Evolutionary conservation across 2,797 vertebrate genomes (phyloP), one percentile per base, ranked within the genome.

Genomic region (Cynodonichthys magdalenae): DNA sequence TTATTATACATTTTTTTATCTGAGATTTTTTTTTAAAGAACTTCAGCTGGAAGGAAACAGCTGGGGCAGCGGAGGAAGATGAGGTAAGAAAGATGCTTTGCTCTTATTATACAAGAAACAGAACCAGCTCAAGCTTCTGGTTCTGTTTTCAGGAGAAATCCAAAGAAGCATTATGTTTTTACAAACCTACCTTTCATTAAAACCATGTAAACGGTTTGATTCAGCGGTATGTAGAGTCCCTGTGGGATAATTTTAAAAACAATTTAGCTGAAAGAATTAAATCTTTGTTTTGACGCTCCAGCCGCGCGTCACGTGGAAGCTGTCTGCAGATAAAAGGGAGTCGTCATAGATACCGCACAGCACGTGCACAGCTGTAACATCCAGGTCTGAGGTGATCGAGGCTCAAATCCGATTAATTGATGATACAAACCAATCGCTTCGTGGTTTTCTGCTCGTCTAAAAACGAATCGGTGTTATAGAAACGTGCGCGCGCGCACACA

Each of bases 11-110:
- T 41, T 4, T 20, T 7, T 41, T 15, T 20, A 36, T 20, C 10
- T 24, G n/a, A n/a, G 1, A 4, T 29, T 11, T 28, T 54, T 39
- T 14, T 53, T 5, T 1, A 42, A 28, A 17, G n/a, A 14, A 55
- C 17, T 5, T 36, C 42, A 27, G 17, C 27, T 10, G n/a, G 45
- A 3, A 17, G 12, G 19, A 45, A 18, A 29, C 54, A 20, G 47
- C 15, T n/a, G 46, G 68, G 63, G 68, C 66, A 44, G 76, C 60
- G 65, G 80, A 63, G 78, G 77, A 89, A 63, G 68, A 94, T 94
- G 93, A 93, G 92, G 92, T 94, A 91, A 91, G 91, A 68, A 58
- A 63, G 79, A 79, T 45, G 83, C 74, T 54, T 61, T 58, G 27
- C 19, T 54, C 59, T 58, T 53, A 51, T 12, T 36, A 1, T 69